Base-by-base conservation (phyloP, 2,113 vertebrate genomes). In the Hyperoodon ampullatus region DNA sequence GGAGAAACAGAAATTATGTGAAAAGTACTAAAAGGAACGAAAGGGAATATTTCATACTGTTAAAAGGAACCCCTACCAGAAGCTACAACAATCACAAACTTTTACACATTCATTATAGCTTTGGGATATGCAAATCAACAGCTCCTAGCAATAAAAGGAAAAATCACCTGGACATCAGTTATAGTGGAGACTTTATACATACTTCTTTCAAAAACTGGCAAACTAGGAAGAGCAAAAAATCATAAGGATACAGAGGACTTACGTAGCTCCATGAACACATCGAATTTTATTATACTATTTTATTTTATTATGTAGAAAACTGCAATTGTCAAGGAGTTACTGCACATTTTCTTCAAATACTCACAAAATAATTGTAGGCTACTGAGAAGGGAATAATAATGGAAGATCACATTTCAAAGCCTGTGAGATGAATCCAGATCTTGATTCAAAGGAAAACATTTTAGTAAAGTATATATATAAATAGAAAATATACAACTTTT, bases 361-460 rank as follows among this genome's bases (percentile, higher is more conserved):
- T 92, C 78, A 26, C 85, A 96, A 94, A 95, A 86, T 93, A 95
- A 97, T 90, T 94, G 66, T 47, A 94, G 65, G 61, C 55, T 90
- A 85, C 6, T 85, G 61, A 86, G 72, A 95, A 89, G 63, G 74
- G 39, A 86, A 90, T 88, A 90, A 84, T 92, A 80, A 65, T 23
- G 26, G 35, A 75, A 81, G 42, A 35, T 72, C 11, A 10, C 39
- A 86, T 93, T 77, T 95, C 82, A 91, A 96, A 95, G 58, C 39
- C 21, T 63, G 13, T 75, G 77, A 91, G 13, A 72, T 72, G 35
- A 92, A 68, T 93, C 10, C 44, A 93, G 93, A 74, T 42, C 44
- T 88, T 77, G 44, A 96, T 42, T 93, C n/a, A 93, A 97, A 94
- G 55, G 26, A 86, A 83, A 44, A 53, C 30, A 24, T 84, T 84